Evolutionary conservation across 2,888 invertebrate genomes (phyloP).

Genomic region (Pristionchus maxplancki): DNA sequence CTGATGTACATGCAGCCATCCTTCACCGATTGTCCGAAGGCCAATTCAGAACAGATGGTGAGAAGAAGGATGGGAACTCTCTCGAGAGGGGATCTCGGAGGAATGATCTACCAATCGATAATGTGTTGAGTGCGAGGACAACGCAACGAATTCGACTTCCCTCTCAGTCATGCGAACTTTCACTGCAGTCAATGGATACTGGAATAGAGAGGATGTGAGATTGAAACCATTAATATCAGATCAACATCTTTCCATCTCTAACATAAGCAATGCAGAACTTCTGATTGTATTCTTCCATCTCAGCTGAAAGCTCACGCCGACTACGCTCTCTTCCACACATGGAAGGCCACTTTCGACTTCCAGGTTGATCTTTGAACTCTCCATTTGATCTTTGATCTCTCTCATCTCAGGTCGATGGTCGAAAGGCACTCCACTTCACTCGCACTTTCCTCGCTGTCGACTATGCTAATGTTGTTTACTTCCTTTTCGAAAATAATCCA

Average conservation of each 20-base stretch:
- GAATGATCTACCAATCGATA: background rate
- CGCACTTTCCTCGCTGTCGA: conserved; percentile 28
- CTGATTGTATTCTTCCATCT: background rate
- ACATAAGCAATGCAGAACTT: too few relatives aligned
- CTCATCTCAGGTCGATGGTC: conserved; percentile 7
- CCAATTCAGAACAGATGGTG: conserved; percentile 41
- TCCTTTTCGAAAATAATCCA: background rate
- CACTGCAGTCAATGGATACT: conserved; percentile 24
- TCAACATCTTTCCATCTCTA: background rate
- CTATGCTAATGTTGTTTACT: background rate
- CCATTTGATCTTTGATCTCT: conserved; percentile 20
- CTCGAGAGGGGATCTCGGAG: background rate
- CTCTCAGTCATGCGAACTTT: conserved; percentile 12
- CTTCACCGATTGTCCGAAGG: conserved; percentile 36
- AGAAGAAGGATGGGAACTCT: too few relatives aligned
- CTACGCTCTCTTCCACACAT: conserved; percentile 39
- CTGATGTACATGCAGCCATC: conserved; percentile 45
- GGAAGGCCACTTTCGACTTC: conserved; percentile 30
- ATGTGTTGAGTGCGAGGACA: background rate
- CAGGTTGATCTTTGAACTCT: conserved; percentile 11
- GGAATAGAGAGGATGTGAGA: conserved; percentile 33
- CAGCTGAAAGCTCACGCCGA: conserved; percentile 23
- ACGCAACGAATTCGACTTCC: background rate
- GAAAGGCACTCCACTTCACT: conserved; percentile 12
- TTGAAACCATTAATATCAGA: background rate